Conservation (phyloP, 2,113 vertebrate genomes). For the Centropristis striata region DNA sequence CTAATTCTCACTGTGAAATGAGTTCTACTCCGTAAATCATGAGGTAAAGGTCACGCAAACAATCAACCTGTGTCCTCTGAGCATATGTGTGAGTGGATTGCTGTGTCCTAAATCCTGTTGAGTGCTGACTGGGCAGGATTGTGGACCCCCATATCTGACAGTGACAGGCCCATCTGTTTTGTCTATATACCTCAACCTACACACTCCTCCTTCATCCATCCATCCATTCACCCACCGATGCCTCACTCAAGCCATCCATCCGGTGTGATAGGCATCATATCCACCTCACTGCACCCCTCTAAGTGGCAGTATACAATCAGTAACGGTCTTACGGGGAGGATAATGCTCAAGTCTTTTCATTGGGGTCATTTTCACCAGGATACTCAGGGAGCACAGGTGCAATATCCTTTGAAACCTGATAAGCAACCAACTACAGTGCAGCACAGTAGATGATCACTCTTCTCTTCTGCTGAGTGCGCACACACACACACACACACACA, state of each 20-base stretch:
- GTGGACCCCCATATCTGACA: constrained; percentile 32
- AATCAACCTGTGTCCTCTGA: constrained; percentile 53
- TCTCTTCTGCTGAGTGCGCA: neutral
- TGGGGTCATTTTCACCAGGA: constrained; percentile 32
- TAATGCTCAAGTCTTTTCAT: constrained; percentile 24
- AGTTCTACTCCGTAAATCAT: constrained; percentile 11
- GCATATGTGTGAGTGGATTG: neutral
- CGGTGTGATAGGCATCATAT: constrained; percentile 8
- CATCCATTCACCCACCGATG: neutral
- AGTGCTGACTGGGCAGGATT: constrained; percentile 30
- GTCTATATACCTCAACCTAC: constrained; percentile 12
- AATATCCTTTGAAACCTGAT: constrained; percentile 26
- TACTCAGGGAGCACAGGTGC: constrained; percentile 21
- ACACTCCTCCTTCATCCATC: constrained; percentile 14
- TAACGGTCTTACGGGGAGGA: constrained; percentile 24
- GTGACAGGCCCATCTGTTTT: constrained; percentile 63
- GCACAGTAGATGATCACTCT: constrained; percentile 5
- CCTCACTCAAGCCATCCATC: constrained; percentile 16
- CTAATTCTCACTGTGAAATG: constrained; percentile 25
- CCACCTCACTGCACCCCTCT: constrained; percentile 5
- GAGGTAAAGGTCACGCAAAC: constrained; percentile 56
- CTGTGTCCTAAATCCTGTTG: constrained; percentile 19
- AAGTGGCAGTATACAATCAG: neutral
- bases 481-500: constrained; percentile 23
- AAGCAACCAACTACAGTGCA: constrained; percentile 20